Base-by-base conservation (phyloP, 2,888 invertebrate genomes). In the Orthosia gracilis region DNA sequence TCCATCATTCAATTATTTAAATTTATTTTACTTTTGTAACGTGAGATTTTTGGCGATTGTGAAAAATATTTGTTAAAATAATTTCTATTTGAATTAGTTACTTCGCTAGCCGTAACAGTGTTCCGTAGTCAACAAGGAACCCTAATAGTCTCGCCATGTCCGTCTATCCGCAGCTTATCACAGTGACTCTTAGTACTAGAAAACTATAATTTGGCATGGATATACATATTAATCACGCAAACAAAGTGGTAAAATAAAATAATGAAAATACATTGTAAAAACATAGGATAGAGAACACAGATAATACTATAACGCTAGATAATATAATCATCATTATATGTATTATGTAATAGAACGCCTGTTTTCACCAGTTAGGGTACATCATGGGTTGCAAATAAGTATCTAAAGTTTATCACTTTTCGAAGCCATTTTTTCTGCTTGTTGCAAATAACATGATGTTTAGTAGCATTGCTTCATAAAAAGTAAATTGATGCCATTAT, bases 401-500 rank as follows among this genome's bases (percentile, higher is more conserved):
- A 49, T 26, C 23, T 49, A 54, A 63, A 58, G 49, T 26, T 80
- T 69, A 76, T 76, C 63, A 76, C n/a, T 55, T 78, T 80, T 59
- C 66, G 55, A 62, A 52, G 54, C 50, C 57, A 21, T 49, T 71
- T 79, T 82, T 77, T 81, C 15, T 59, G 73, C 61, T 69, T 47
- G 50, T 59, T 73, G 26, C 58, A 57, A 69, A 73, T 67, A 71
- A 45, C 80, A 49, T 61, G 61, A 80, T 54, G 66, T 83, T 82
- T 73, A 73, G 70, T 84, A 84, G 66, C 71, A 71, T 73, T 69
- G 73, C 58, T 68, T 71, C 76, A 69, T 82, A 84, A 84, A 83
- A 82, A 31, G 76, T 49, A 79, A 83, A 76, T 79, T 66, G 85
- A 83, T 64, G 63, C 79, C 76, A 85, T 82, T 82, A 82, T 83